Percentiles rank a stretch among this genome's conserved stretches.
Evolutionary conservation across 1,140 invertebrate genomes (phyloP).

Genomic region (Anoplophora glabripennis): DNA sequence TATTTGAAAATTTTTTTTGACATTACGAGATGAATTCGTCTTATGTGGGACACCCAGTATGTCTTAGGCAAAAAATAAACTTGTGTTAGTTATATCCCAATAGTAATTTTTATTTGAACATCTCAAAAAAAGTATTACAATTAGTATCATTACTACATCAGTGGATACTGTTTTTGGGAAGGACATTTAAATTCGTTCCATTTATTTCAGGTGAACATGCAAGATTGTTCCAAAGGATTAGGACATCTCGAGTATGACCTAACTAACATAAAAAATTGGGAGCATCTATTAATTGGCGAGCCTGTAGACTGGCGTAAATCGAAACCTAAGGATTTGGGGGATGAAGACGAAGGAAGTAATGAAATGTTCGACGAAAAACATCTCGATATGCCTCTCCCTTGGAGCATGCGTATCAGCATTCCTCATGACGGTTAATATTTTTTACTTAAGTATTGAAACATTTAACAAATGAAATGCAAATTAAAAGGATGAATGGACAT

Average conservation of each 20-base stretch:
- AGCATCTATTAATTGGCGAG: slow-evolving; percentile 67
- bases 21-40: no score
- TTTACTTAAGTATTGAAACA: neutral
- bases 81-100: no score
- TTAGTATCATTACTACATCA: no score
- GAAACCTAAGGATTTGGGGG: slow-evolving; percentile 49
- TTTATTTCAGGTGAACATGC: slow-evolving; percentile 60
- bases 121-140: no score
- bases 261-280: slow-evolving; percentile 60
- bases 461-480: neutral
- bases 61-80: no score
- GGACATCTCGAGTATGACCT: slow-evolving; percentile 58
- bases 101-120: no score
- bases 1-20: no score
- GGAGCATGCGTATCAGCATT: slow-evolving; percentile 71
- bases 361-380: slow-evolving; percentile 64
- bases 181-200: no score
- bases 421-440: slow-evolving; percentile 57
- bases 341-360: slow-evolving; percentile 50
- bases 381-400: slow-evolving; percentile 76
- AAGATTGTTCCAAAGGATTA: slow-evolving; percentile 54
- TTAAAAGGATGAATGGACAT: neutral
- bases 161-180: no score
- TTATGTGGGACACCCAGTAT: no score
- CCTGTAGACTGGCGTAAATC: slow-evolving; percentile 51